These are phyloP conservation scores for Indicator maculatus DNA, from an alignment of 2,113 vertebrate species.

Conservation along the genomic window DNA sequence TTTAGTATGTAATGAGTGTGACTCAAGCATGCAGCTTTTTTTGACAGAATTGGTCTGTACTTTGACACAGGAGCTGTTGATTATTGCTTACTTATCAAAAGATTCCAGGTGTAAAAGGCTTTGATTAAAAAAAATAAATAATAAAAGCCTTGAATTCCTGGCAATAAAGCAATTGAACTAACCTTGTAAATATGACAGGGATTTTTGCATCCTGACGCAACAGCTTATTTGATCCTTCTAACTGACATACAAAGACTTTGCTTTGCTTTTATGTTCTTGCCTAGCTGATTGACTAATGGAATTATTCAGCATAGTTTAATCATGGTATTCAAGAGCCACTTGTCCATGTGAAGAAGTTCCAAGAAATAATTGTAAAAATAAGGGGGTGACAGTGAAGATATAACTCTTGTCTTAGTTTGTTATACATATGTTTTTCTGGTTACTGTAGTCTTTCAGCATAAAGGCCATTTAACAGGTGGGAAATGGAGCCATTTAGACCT, in stretches of 20 bases:
- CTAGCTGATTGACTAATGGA: not conserved
- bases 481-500: not conserved
- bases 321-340: not conserved
- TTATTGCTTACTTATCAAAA: not conserved
- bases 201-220: not conserved
- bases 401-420: not conserved
- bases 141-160: rapidly evolving
- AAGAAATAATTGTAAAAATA: not conserved
- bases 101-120: not conserved
- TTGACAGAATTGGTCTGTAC: not conserved
- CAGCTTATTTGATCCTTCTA: not conserved
- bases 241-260: not conserved
- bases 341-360: not conserved
- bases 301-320: not conserved
- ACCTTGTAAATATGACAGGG: not conserved
- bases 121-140: not conserved
- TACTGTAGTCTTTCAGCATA: not conserved
- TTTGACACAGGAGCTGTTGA: not conserved
- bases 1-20: not conserved
- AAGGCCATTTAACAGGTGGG: not conserved
- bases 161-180: not conserved
- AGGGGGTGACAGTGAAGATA: not conserved
- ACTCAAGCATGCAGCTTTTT: not conserved
- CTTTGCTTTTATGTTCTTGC: not conserved
- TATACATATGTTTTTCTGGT: not conserved